Base-by-base conservation (phyloP, 2,797 vertebrate genomes). In the Apogon talboti region DNA sequence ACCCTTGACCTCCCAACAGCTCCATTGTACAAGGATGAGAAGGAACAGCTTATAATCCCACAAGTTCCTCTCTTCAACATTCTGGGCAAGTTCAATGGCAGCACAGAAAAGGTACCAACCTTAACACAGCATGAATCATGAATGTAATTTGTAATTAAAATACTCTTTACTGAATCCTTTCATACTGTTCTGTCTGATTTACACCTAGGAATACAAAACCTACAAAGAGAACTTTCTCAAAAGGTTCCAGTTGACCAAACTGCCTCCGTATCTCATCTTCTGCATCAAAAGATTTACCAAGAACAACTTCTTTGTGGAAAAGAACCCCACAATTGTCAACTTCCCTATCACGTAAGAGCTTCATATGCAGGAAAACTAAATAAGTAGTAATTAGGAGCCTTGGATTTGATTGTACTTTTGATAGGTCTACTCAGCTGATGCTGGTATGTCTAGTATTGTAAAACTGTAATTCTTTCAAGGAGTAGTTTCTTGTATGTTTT, bases 241-340 rank as follows among this genome's bases (percentile, higher is more conserved):
- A 91, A 93, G 93, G 49, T 99, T 99, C 87, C 98, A 99, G 94
- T 91, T 99, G 82, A 98, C 95, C 33, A 95, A 94, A 76, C 93
- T 99, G 85, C 98, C 98, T 0, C 97, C 98, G 0, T 99, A 98
- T 88, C 95, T 99, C 61, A 93, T 99, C 84, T 98, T 99, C 91
- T 99, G 96, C 92, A 99, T 99, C 91, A 99, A 99, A 82, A 93
- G 98, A 76, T 99, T 99, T 91, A 99, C 97, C 79, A 99, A 99
- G 91, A 99, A 99, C 91, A 99, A 99, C 90, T 99, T 99, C 89
- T 99, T 99, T n/a, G 96, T 99, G 75, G 98, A 99, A 80, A 99
- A 99, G 88, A 99, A 99, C 72, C 97, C 97, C 4, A 99, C 97
- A 37, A 99, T 99, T 1, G 98, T 99, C 78, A 99, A 99, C 90